Evolutionary conservation across 2,888 invertebrate species (phyloP), one percentile per base, ranked within the genome.

Genomic region (Caenorhabditis imperialis): DNA sequence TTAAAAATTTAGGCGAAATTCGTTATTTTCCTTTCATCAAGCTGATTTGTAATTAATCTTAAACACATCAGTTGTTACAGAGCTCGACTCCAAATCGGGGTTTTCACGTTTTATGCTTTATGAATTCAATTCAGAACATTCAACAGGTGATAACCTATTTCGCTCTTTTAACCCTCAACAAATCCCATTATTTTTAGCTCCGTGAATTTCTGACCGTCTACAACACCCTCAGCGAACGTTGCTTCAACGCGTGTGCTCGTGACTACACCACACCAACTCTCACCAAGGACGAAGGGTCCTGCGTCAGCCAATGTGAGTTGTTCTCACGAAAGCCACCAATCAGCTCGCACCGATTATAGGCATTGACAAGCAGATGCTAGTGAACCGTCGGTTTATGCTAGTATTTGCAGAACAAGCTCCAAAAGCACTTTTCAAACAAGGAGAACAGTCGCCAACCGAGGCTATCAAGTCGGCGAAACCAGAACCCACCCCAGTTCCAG

Each of bases 181-280:
- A n/a, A n/a, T n/a, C n/a, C n/a, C n/a, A n/a, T n/a, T n/a, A 20
- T 22, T 75, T 81, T 74, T 70, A 86, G 85, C 71, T 86, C 12
- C 76, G 81, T 37, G 86, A 86, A 60, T 86, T 86, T 42, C 74
- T 87, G 44, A 78, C 81, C n/a, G 82, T 86, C 22, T 87, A 87
- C 78, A 87, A 87, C 65, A 79, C 79, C 27, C 70, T 86, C 18
- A 87, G 85, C 6, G 85, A 86, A 55, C 69, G 80, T 38, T 87
- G 87, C 54, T 87, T 87, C 76, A 53, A 51, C 47, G 57, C 76
- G 8, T 87, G 87, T 51, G 78, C 86, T 12, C 54, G 72, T 25
- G 83, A 86, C 27, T 84, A 86, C 70, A 85, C 82, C 61, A 62
- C 63, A 7, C 72, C 82, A 20, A 44, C 54, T 5, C 73, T 85